Evolutionary conservation across 2,888 invertebrate genomes (phyloP), one percentile per base, ranked within the genome.

Genomic region (Dexiosoma caninum): DNA sequence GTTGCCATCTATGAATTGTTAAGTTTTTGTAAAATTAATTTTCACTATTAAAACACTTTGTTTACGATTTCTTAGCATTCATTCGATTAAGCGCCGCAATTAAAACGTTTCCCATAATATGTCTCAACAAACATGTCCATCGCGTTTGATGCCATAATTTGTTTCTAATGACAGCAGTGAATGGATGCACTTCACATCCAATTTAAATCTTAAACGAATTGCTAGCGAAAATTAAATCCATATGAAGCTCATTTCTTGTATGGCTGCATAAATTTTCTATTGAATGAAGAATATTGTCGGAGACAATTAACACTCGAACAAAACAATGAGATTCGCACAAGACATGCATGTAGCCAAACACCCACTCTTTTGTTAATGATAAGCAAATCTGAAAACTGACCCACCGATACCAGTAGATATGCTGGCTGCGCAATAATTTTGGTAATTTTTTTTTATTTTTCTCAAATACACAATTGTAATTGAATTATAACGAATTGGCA

Each of bases 211-310:
- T 35, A 44, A 9, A 44, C n/a, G 2, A 19, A n/a, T 49, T 51
- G 37, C 51, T 27, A 19, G 0, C 6, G 14, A 66, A 53, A 51
- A 16, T 23, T 14, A 32, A 2, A 27, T n/a, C n/a, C 2, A 62
- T 30, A 44, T 7, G 27, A 62, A 19, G 35, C 23, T 10, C 14
- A 37, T 16, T 27, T 44, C 21, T 21, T 23, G 21, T n/a, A 55
- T 19, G 30, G 32, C n/a, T 30, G 55, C 55, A 21, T 44, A 44
- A 2, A 32, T 55, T 23, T 55, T 19, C 32, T 55, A 69, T 55
- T 35, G 49, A 49, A 71, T 19, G 49, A 35, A 66, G 51, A 59
- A 57, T 78, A 66, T 71, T 71, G 78, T 59, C 64, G 42, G 12
- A 42, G 32, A 1, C 35, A 70, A 78, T 78, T 78, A 71, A 49